A percentile compares a stretch with the other conserved stretches of the same genome.
phyloP scores from a whole-genome alignment of 1,140 invertebrate genomes.

The Lepidurus apus region DNA sequence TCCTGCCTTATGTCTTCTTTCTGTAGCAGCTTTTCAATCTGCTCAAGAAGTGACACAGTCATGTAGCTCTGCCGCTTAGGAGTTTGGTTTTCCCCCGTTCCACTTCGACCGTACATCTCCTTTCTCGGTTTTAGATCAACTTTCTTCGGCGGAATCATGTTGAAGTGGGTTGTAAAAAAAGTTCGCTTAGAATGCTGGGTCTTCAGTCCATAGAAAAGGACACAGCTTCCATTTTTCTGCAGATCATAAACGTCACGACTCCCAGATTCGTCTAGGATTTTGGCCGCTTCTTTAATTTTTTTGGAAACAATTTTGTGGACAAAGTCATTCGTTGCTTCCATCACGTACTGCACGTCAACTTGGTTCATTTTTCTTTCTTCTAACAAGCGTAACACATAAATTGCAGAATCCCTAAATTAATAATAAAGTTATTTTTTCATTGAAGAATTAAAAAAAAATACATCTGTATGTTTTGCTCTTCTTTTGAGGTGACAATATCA shows the following conservation, averaged over 20 bases:
- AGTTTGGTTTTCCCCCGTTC: constrained; percentile 10
- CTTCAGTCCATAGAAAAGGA: constrained; percentile 25
- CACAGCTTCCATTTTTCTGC: neutral
- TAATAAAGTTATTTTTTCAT: neutral
- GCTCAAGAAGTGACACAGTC: constrained; percentile 7
- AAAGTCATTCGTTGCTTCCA: neutral
- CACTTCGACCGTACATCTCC: neutral
- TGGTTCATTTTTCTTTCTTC: constrained; percentile 17
- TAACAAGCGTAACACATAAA: neutral
- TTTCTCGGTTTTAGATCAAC: neutral
- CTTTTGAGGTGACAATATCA: neutral
- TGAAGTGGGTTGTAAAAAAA: constrained; percentile 23
- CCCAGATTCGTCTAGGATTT: neutral
- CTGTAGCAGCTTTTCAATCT: constrained; percentile 22
- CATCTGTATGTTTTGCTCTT: neutral
- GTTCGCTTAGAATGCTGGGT: neutral
- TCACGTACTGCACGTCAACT: constrained; percentile 12
- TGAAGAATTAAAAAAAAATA: neutral
- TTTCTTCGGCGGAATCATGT: constrained; percentile 25
- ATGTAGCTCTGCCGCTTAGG: constrained; percentile 20
- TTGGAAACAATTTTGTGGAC: neutral
- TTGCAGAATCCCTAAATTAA: constrained; percentile 20
- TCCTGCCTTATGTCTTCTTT: constrained; percentile 17
- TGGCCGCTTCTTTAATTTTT: neutral
- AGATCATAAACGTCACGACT: neutral